These are phyloP conservation scores for Acipenser ruthenus DNA, from an alignment of 2,797 vertebrate genomes.

Conservation along the genomic window DNA sequence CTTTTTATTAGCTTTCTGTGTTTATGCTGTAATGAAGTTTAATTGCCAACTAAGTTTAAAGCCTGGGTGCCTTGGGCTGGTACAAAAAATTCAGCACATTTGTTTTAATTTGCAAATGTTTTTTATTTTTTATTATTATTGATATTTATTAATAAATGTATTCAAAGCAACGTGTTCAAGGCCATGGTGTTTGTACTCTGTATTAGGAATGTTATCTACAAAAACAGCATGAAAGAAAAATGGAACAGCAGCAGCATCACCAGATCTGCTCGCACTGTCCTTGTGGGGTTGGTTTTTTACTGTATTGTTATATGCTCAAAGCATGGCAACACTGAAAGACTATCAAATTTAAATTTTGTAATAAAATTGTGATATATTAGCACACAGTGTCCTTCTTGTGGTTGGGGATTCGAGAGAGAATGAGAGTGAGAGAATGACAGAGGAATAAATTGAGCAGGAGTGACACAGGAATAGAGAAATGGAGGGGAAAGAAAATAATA, in stretches of 20 bases:
- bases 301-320: slow-evolving; percentile 74
- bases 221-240: slow-evolving; percentile 65
- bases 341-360: slow-evolving; percentile 70
- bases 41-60: slow-evolving; percentile 65
- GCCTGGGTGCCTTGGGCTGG: slow-evolving; percentile 82
- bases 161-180: slow-evolving; percentile 40
- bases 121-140: slow-evolving; percentile 25
- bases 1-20: slow-evolving; percentile 34
- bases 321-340: slow-evolving; percentile 72
- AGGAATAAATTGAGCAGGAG: no score
- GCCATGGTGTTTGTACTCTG: slow-evolving; percentile 47
- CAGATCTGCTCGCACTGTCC: slow-evolving; percentile 57
- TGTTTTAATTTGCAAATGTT: slow-evolving; percentile 51
- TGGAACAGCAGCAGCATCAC: slow-evolving; percentile 54
- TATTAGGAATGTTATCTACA: slow-evolving; percentile 55
- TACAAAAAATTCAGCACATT: slow-evolving; percentile 51
- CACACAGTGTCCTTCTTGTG: slow-evolving; percentile 29
- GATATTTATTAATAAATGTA: slow-evolving; percentile 32
- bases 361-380: slow-evolving; percentile 73
- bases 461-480: no score
- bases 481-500: no score
- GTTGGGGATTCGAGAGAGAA: slow-evolving; percentile 13
- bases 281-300: slow-evolving; percentile 58
- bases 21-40: slow-evolving; percentile 40
- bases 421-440: no score